phyloP scores from a whole-genome alignment of 2,797 vertebrate species.

The Brachymystax lenok region DNA sequence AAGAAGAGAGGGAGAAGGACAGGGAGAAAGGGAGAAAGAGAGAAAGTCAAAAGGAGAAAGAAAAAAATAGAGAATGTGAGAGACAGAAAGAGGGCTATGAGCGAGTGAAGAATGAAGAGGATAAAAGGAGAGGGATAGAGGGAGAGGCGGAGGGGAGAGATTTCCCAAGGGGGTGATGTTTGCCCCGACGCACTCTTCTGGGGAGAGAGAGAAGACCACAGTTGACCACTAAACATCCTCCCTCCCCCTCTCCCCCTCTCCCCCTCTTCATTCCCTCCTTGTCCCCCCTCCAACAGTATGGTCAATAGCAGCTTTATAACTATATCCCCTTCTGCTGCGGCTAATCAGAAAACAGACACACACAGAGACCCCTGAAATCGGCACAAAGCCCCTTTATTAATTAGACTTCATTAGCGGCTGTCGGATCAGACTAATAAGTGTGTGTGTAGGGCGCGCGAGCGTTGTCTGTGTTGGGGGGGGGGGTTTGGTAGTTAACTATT shows the following conservation, averaged over 20 bases:
- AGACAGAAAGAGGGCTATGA: slow-evolving; percentile 14
- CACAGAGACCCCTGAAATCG: slow-evolving; percentile 43
- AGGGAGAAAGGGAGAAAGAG: neutral
- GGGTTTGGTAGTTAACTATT: neutral
- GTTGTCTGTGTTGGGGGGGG: slow-evolving; percentile 3
- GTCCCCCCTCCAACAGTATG: slow-evolving; percentile 5
- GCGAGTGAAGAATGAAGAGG: slow-evolving; percentile 37
- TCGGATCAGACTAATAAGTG: slow-evolving; percentile 85
- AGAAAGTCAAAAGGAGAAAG: too few relatives aligned
- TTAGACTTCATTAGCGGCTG: slow-evolving; percentile 86
- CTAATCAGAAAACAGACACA: slow-evolving; percentile 68
- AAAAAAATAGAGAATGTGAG: too few relatives aligned
- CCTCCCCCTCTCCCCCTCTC: neutral
- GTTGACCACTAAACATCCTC: slow-evolving; percentile 25
- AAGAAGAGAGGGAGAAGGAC: too few relatives aligned
- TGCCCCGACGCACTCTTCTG: slow-evolving; percentile 42
- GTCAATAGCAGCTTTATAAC: slow-evolving; percentile 50
- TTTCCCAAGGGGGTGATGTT: slow-evolving; percentile 68
- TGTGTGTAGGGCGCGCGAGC: slow-evolving; percentile 57
- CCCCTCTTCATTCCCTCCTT: neutral
- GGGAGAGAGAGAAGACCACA: slow-evolving; percentile 25
- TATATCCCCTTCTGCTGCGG: slow-evolving; percentile 60
- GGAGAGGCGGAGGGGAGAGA: slow-evolving; percentile 43
- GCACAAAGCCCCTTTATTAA: slow-evolving; percentile 76
- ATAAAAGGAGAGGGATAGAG: slow-evolving; percentile 20